Base-by-base conservation (phyloP, 2,888 invertebrate species). In the Oligia strigilis region DNA sequence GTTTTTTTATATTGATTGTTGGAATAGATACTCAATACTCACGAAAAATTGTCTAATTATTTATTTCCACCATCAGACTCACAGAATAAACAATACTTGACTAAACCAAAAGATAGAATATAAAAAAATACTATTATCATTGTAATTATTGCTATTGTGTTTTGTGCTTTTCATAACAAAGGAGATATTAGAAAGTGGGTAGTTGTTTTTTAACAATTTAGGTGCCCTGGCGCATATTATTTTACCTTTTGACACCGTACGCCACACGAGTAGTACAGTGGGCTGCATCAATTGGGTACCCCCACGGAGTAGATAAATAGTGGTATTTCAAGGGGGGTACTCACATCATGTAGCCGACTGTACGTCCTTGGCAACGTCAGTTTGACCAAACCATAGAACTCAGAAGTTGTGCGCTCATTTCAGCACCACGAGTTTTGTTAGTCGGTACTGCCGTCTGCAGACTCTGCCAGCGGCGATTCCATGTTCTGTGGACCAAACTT, bases 121-220 rank as follows among this genome's bases (percentile, higher is more conserved):
- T 64, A 64, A 64, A 17, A 17, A 64, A 64, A 43, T 69, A 49
- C 29, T 49, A 49, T 14, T 13, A 14, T 49, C 49, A 49, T 14
- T 70, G 29, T 49, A 49, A 14, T 4, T 14, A 43, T 40, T 72
- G 14, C 52, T 52, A 77, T 43, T 66, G n/a, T 77, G 14, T 77
- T 77, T 19, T 36, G 19, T 19, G 55, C 19, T 52, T 8, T 36
- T 66, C n/a, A 19, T 17, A 78, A 49, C 58, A 78, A 78, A 78
- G 49, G 23, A 60, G 40, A 17, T 43, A 64, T 78, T 67, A 40
- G 40, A 52, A 29, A 58, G 14, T 36, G 2, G 23, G 55, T 43
- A 55, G 77, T 78, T 66, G 65, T 66, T 67, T 13, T 58, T 77
- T 58, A 2, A 49, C 46, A 43, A 55, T 17, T 29, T 29, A 40